Evolutionary conservation across 2,888 invertebrate genomes (phyloP).

Genomic region (Neoitamus cyanurus): DNA sequence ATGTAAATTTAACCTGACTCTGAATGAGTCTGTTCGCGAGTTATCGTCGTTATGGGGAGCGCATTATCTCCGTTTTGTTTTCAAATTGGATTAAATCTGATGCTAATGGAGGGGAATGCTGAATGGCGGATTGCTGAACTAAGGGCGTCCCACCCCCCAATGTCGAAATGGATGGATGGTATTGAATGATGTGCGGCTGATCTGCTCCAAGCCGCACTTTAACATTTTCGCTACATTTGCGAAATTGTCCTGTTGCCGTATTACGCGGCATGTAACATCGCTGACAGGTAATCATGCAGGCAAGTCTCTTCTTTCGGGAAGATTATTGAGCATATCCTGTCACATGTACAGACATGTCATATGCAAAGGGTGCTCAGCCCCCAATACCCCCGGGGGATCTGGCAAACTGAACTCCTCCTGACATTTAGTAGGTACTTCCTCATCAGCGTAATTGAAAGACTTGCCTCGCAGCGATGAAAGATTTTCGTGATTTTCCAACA

Average conservation of each 20-base stretch:
- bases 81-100: constrained; percentile 45
- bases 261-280: not conserved
- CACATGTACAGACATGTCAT: not conserved
- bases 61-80: constrained; percentile 43
- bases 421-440: not conserved
- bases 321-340: not conserved
- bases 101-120: constrained; percentile 40
- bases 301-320: not conserved
- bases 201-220: not conserved
- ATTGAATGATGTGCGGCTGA: constrained; percentile 28
- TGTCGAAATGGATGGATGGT: not conserved
- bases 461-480: not conserved
- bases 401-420: not conserved
- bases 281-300: not conserved
- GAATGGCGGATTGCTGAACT: constrained; percentile 13
- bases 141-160: not conserved
- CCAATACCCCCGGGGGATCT: not conserved
- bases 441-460: constrained; percentile 1
- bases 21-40: constrained; percentile 41
- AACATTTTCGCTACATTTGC: not conserved
- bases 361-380: not conserved
- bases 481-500: not conserved
- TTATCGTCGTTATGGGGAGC: constrained; percentile 37
- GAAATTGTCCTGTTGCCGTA: not conserved
- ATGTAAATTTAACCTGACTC: constrained; percentile 38